A percentile compares a stretch with the other conserved stretches of the same genome.
Evolutionary conservation across 2,888 invertebrate species (phyloP).

Genomic region (Melitaea athalia): DNA sequence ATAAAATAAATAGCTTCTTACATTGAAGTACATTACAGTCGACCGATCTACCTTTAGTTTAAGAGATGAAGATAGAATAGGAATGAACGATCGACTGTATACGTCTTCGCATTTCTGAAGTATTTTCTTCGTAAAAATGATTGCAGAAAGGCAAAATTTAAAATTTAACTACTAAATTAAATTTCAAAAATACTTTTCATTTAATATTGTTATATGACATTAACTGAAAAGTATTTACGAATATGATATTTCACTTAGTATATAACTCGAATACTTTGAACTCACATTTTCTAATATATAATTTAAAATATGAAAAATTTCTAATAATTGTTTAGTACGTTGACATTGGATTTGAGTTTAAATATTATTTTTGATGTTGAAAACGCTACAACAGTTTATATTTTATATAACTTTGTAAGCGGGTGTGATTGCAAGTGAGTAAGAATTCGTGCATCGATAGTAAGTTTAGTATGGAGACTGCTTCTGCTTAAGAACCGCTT

Average conservation of each 20-base stretch:
- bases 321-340: neutral
- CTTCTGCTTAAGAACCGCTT: slow-evolving; percentile 91
- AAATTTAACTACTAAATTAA: slow-evolving; percentile 55
- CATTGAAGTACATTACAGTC: slow-evolving; percentile 50
- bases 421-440: neutral
- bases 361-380: slow-evolving; percentile 1
- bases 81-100: slow-evolving; percentile 52
- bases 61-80: slow-evolving; percentile 37
- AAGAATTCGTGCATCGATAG: slow-evolving; percentile 15
- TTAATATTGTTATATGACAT: neutral
- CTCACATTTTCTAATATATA: neutral
- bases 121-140: slow-evolving; percentile 74
- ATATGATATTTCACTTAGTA: slow-evolving; percentile 24
- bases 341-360: neutral
- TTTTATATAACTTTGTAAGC: neutral
- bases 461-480: slow-evolving; percentile 65
- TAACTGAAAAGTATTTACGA: slow-evolving; percentile 22
- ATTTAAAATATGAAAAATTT: no score
- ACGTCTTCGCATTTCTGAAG: slow-evolving; percentile 65
- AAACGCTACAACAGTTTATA: neutral
- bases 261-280: slow-evolving; percentile 25
- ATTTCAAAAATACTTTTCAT: slow-evolving; percentile 24
- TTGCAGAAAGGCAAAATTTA: slow-evolving; percentile 71
- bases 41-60: slow-evolving; percentile 36
- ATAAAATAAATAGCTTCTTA: slow-evolving; percentile 71